Evolutionary conservation across 2,113 vertebrate species (phyloP).

Genomic region (Strix aluco): DNA sequence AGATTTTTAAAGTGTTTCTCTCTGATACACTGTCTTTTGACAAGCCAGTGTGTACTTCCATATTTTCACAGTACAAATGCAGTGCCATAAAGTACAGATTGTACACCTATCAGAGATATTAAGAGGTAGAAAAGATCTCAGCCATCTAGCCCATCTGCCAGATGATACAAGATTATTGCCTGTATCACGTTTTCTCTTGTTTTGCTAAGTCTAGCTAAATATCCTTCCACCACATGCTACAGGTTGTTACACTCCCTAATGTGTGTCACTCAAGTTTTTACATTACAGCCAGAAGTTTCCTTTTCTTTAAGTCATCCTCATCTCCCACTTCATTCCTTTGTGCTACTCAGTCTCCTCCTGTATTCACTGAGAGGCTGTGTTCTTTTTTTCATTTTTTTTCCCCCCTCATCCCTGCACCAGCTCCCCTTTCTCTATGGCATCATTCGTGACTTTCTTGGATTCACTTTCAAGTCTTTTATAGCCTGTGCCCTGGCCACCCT

Average conservation of each 20-base stretch:
- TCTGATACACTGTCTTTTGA: not conserved
- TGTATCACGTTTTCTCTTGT: not conserved
- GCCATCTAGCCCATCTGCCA: not conserved
- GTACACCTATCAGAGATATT: not conserved
- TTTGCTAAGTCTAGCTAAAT: not conserved
- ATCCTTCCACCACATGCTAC: not conserved
- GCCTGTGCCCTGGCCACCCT: not conserved
- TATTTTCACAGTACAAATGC: not conserved
- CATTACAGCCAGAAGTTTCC: not conserved
- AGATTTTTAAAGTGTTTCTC: not conserved
- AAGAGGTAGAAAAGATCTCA: not conserved
- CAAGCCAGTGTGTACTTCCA: not conserved
- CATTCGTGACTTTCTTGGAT: not conserved
- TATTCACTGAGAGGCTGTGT: not conserved
- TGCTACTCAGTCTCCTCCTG: not conserved
- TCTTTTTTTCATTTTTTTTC: not conserved
- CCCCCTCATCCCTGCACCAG: not conserved
- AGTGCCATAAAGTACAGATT: not conserved
- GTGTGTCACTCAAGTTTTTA: not conserved
- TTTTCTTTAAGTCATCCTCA: not conserved
- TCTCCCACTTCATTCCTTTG: not conserved
- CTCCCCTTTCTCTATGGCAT: not conserved
- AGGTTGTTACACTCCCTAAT: not conserved
- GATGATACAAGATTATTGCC: conserved; percentile 2
- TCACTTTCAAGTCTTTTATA: not conserved